Evolutionary conservation across 1,140 invertebrate species (phyloP).

Genomic region (Pemphigus obesinymphae): DNA sequence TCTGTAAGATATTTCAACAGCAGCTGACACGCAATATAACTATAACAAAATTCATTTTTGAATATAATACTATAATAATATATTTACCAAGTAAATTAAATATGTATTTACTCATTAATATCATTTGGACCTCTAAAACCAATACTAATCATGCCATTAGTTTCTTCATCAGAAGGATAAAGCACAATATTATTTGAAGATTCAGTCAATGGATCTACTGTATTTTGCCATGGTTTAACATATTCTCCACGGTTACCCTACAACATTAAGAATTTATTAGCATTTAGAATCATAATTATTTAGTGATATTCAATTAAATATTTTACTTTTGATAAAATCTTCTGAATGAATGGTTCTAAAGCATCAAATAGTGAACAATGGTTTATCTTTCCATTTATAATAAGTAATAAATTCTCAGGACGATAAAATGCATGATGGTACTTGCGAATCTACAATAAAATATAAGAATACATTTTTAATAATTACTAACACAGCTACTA

Average conservation of each 20-base stretch:
- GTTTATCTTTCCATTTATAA: constrained; percentile 76
- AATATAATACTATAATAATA: not conserved
- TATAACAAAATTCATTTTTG: constrained; percentile 49
- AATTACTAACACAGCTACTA: not conserved
- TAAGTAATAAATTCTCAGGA: constrained; percentile 81
- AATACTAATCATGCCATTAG: constrained; percentile 72
- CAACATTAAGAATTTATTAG: constrained; percentile 44
- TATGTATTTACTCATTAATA: not conserved
- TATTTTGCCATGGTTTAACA: constrained; percentile 68
- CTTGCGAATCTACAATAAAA: constrained; percentile 59
- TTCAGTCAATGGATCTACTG: constrained; percentile 61
- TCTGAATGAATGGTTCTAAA: constrained; percentile 68
- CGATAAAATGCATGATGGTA: constrained; percentile 85
- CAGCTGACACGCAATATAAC: constrained; percentile 61
- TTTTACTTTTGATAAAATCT: constrained; percentile 58
- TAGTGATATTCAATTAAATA: not conserved
- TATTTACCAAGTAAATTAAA: not conserved
- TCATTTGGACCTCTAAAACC: constrained; percentile 79
- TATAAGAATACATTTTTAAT: constrained; percentile 41
- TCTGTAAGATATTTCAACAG: constrained; percentile 79
- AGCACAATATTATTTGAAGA: constrained; percentile 54
- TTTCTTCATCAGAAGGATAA: constrained; percentile 82
- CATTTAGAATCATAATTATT: not conserved
- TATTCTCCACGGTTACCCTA: constrained; percentile 59
- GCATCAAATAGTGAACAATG: constrained; percentile 70